These are phyloP conservation scores for Okamejei kenojei DNA, from an alignment of 2,797 vertebrate genomes.

Conservation along the genomic window DNA sequence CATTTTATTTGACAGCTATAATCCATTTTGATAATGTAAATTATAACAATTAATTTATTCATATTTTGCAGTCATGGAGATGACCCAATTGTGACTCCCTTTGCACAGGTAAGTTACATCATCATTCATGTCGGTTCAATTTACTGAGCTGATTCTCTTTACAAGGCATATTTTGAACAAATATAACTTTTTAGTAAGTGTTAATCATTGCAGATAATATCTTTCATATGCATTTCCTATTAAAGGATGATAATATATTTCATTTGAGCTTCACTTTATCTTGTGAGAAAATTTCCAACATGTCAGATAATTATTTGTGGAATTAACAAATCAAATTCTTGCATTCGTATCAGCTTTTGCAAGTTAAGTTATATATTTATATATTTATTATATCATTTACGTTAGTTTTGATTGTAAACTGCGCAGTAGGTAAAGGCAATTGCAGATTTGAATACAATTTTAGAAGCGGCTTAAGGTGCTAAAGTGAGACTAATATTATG, in stretches of 20 bases:
- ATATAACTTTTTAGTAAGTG: neutral
- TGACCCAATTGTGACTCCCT: constrained; percentile 99
- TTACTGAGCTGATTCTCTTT: neutral
- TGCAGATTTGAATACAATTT: neutral
- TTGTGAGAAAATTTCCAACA: neutral
- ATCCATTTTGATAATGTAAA: constrained; percentile 11
- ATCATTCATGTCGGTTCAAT: neutral
- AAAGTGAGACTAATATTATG: neutral
- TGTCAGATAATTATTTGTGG: neutral
- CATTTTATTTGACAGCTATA: neutral
- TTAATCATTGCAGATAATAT: neutral
- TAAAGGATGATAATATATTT: neutral
- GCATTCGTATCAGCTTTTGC: neutral
- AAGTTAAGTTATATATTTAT: neutral
- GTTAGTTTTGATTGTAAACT: neutral
- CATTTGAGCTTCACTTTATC: neutral
- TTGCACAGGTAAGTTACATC: constrained; percentile 81
- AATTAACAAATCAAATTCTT: neutral
- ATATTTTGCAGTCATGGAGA: constrained; percentile 86
- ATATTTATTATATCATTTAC: neutral
- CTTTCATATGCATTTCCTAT: neutral
- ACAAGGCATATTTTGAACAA: neutral
- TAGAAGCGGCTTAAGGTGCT: neutral
- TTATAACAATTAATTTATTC: constrained; percentile 41
- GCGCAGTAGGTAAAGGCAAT: neutral